Base-by-base conservation (phyloP, 1,140 invertebrate genomes). In the Pollicipes pollicipes region DNA sequence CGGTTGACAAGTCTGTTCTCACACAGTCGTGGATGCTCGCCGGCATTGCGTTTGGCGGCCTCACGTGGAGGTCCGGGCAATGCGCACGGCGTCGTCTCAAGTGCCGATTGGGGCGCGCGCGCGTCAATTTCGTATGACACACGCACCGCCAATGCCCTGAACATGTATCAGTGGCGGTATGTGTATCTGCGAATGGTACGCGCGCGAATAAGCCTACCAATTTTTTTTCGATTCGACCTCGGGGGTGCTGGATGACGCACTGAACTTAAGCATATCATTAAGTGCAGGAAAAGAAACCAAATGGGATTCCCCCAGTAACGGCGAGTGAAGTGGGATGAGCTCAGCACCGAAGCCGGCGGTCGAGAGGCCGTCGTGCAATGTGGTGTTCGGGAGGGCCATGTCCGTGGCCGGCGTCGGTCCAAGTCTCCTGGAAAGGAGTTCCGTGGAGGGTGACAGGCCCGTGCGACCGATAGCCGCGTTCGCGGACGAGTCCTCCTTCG, bases 241-340 rank as follows among this genome's bases (percentile, higher is more conserved):
- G 85, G 82, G 85, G 84, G 82, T 80, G n/a, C n/a, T 82, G 83
- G 87, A 87, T 77, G 83, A 88, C 87, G 87, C 86, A 84, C 87
- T 83, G 84, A 88, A 88, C 84, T 89, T 88, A 89, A 89, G 87
- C 89, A 90, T 90, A 90, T 90, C 83, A 90, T 77, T 90, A 88
- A 89, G 88, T 87, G 87, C 86, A 90, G 89, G 88, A 91, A 91
- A 90, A 90, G 86, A 90, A 91, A 90, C 87, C 87, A 90, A 91
- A 86, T 76, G 86, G 86, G 87, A 90, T 91, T 90, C 84, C 87
- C 87, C 81, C 81, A 90, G 88, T 91, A 90, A 84, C 87, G 84
- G 88, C 88, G 88, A 90, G 86, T 85, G 88, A 90, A 90, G 81
- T 83, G 86, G 87, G 84, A 89, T 79, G 30, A 89, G 87, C 85